Evolutionary conservation across 2,797 vertebrate species (phyloP), one percentile per base, ranked within the genome.

Genomic region (Tragelaphus oryx): DNA sequence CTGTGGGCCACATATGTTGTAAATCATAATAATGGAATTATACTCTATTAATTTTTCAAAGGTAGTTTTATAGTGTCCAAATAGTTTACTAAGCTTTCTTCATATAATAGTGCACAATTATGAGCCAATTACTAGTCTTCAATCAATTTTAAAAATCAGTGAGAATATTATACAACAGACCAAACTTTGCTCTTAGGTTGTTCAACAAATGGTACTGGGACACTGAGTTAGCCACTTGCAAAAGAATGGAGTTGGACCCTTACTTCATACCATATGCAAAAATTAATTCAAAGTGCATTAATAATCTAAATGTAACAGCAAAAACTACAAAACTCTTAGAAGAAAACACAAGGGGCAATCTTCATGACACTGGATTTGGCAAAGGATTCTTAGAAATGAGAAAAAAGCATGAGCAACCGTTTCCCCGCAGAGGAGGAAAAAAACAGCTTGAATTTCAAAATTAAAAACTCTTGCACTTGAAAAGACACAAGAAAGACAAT

Each of bases 61-160:
- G 75, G 8, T 78, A 60, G 48, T 91, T 82, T 46, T 91, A 55
- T 44, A 83, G 7, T 78, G 24, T 68, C 46, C 71, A 91, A 91
- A 82, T 54, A 93, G 54, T 87, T 86, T 76, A 85, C 83, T 88
- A 14, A 89, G 78, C 5, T 89, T 95, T 89, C 89, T 87, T 78
- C 16, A 82, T 33, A 76, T 46, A 88, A 62, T 88, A 57, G 16
- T 78, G 22, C 18, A 93, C 41, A 76, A 52, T 90, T 84, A 83
- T 74, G 59, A 55, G 30, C 18, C 89, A 95, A 65, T 79, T 94
- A 83, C 74, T 84, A 59, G 14, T 87, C 50, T 87, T 71, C 26
- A 65, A 48, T 91, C 54, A 90, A 76, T 87, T 93, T 90, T n/a
- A 1, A 92, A 83, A 88, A 54, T 85, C 68, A 89, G 2, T 71